Evolutionary conservation across 2,113 vertebrate genomes (phyloP), one percentile per base, ranked within the genome.

Genomic region (Aramus guarauna): DNA sequence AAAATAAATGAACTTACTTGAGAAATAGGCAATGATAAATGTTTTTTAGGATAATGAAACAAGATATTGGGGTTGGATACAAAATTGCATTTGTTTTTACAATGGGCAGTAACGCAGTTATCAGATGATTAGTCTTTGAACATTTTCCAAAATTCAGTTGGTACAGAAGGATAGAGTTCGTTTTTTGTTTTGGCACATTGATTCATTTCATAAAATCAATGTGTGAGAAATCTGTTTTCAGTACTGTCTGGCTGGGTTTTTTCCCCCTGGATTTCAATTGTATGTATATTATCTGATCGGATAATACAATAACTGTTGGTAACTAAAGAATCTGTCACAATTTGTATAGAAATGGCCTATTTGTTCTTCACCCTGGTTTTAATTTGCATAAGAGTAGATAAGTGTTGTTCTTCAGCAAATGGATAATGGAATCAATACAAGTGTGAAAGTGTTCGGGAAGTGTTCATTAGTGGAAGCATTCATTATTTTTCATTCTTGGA

Each of bases 241-340:
- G 1, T 76, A 56, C 13, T 58, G 68, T 58, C 56, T 26, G 12
- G 7, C 3, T 3, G 13, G n/a, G 18, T 19, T 34, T 80, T 21
- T 5, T 5, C 9, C 12, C 10, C 12, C 12, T 5, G 5, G 27
- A 43, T 94, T 81, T 91, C 34, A 75, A 3, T 34, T 68, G 11
- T 73, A 14, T 4, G 0, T 30, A 1, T 69, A 2, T 66, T 68
- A 45, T 59, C 41, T 2, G 1, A 5, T 41, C 29, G 12, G n/a
- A 19, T 77, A 55, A 66, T 32, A 23, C 32, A 59, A 11, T 39
- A 37, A 59, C 55, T 68, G 24, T 30, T 74, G 37, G 41, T 64
- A 84, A 60, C 55, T 86, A 50, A 74, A 62, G 39, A 48, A 43
- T 74, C 6, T 71, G 20, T 67, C 45, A 9, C 43, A 37, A 45